phyloP scores from a whole-genome alignment of 2,888 invertebrate species.

The Polymixis flavicincta region DNA sequence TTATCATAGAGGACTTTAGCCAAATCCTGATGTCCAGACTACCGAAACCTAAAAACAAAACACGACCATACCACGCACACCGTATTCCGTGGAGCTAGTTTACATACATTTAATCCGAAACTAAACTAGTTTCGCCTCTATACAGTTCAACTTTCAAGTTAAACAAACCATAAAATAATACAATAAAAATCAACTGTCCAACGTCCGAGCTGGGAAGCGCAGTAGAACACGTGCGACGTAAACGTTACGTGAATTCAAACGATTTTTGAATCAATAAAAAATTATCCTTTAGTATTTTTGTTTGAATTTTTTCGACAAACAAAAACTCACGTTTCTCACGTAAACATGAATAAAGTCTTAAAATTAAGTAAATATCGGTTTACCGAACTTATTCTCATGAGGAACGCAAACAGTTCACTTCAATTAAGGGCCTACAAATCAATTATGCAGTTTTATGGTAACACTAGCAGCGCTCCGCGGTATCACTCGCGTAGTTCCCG shows the following conservation, averaged over 20 bases:
- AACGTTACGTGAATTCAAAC: neutral
- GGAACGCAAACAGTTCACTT: neutral
- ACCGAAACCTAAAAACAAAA: neutral
- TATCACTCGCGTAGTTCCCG: too few species aligned
- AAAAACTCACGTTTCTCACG: neutral
- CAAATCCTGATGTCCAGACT: neutral
- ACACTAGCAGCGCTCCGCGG: too few species aligned
- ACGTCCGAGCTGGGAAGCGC: conserved; percentile 1
- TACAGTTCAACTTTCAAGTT: conserved; percentile 9
- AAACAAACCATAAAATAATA: conserved; percentile 48
- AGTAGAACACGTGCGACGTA: neutral
- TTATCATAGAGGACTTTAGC: neutral
- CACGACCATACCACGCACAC: too few species aligned
- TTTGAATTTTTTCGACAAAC: too few species aligned
- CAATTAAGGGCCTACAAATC: neutral
- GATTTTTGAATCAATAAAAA: neutral
- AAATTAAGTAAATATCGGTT: neutral
- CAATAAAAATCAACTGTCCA: conserved; percentile 44
- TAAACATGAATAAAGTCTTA: neutral
- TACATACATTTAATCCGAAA: conserved; percentile 7
- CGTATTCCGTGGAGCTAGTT: neutral
- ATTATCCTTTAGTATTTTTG: neutral
- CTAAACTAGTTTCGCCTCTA: conserved; percentile 27
- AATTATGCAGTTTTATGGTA: neutral
- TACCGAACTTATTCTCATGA: neutral